Conservation (phyloP, 2,888 invertebrate species). For the Stenoptilia bipunctidactyla region DNA sequence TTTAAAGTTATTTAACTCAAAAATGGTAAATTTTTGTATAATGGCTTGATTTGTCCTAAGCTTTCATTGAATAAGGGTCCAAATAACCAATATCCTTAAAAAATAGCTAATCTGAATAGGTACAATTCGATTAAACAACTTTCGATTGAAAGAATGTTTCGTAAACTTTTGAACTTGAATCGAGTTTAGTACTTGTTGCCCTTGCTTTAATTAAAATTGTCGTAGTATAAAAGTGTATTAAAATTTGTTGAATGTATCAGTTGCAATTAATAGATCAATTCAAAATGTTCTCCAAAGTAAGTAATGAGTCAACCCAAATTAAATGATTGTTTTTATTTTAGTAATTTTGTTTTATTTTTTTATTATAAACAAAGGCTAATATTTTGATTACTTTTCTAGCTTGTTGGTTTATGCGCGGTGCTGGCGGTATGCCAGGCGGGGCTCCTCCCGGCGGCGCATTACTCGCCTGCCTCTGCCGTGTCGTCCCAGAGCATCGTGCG, state of each 20-base stretch:
- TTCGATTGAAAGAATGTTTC: no score
- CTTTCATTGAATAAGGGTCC: no score
- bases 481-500: conserved; percentile 40
- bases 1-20: no score
- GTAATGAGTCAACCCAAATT: no score
- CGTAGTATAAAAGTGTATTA: conserved; percentile 2
- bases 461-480: conserved; percentile 34
- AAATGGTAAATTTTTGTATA: no score
- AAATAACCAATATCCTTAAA: no score
- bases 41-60: no score
- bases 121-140: no score
- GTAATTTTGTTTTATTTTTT: not conserved
- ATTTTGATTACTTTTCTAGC: not conserved
- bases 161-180: conserved; percentile 1
- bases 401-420: conserved; percentile 4
- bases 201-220: not conserved
- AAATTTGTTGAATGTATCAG: conserved; percentile 1
- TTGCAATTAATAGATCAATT: not conserved
- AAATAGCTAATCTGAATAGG: no score
- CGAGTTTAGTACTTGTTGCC: conserved; percentile 10
- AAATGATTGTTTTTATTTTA: no score
- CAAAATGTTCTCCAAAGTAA: conserved; percentile 5
- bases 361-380: not conserved
- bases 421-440: conserved; percentile 21
- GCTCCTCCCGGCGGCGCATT: conserved; percentile 36